Percentiles rank a stretch among this genome's conserved stretches.
These are phyloP conservation scores for Cyanocitta stelleri DNA, from an alignment of 2,113 vertebrate species.

Conservation along the genomic window DNA sequence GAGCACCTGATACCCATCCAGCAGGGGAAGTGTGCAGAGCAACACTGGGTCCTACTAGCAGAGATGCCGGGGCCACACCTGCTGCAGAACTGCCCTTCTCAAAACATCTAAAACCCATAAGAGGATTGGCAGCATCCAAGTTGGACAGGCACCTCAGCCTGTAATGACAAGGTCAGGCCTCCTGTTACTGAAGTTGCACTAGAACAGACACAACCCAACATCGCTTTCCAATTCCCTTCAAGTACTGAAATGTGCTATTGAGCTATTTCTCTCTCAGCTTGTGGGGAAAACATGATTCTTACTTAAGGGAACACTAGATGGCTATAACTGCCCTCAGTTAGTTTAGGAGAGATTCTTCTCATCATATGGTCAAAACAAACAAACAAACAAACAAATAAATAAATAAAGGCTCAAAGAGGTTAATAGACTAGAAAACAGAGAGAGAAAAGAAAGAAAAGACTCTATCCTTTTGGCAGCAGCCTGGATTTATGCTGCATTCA, in stretches of 20 bases:
- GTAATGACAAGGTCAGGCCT: background rate
- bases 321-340: background rate
- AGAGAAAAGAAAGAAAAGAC: background rate
- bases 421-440: background rate
- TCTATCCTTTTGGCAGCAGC: background rate
- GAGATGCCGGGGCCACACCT: background rate
- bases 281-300: background rate
- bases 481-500: background rate
- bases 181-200: fast-evolving
- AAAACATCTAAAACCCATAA: background rate
- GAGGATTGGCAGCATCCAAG: background rate
- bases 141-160: fast-evolving
- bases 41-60: background rate
- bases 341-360: background rate
- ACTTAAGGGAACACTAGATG: background rate
- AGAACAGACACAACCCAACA: background rate
- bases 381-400: background rate
- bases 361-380: background rate
- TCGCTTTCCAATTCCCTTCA: background rate
- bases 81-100: background rate
- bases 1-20: background rate
- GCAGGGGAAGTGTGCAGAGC: background rate
- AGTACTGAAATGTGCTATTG: background rate
- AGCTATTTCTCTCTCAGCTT: background rate
- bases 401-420: background rate